Percentiles rank a stretch among this genome's conserved stretches.
These are phyloP conservation scores for Coregonus ussuriensis DNA, from an alignment of 2,797 vertebrate genomes.

Conservation along the genomic window DNA sequence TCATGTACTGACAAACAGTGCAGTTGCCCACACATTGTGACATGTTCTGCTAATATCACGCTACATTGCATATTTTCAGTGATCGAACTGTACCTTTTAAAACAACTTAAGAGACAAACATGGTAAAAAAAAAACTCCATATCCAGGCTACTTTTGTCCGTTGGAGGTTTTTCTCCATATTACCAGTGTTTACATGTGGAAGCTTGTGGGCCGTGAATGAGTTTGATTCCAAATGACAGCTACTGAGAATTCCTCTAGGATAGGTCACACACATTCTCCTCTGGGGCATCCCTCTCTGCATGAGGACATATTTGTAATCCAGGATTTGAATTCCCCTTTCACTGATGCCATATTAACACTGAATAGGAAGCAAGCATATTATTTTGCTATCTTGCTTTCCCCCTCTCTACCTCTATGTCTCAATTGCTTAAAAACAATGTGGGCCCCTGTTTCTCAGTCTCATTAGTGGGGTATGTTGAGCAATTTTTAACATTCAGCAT, in stretches of 20 bases:
- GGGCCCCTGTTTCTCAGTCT: no score
- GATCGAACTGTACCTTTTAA: background rate
- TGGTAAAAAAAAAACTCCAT: background rate
- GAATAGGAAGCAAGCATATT: no score
- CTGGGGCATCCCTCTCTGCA: slow-evolving; percentile 55
- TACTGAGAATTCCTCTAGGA: slow-evolving; percentile 65
- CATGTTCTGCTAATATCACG: background rate
- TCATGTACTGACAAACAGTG: background rate
- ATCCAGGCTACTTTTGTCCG: background rate
- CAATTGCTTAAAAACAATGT: no score
- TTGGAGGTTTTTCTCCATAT: background rate
- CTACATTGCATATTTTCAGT: background rate
- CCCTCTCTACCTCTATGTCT: no score
- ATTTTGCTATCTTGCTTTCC: no score
- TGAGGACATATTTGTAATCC: slow-evolving; percentile 66
- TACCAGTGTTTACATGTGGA: slow-evolving; percentile 45
- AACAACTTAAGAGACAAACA: background rate
- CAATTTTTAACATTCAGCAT: no score
- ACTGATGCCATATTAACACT: slow-evolving; percentile 63
- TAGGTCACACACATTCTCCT: slow-evolving; percentile 69
- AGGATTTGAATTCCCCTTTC: slow-evolving; percentile 62
- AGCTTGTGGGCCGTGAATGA: slow-evolving; percentile 70
- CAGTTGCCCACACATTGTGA: slow-evolving; percentile 10
- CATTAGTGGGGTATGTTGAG: no score
- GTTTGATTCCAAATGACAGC: slow-evolving; percentile 74